Conservation (phyloP, 2,113 vertebrate genomes). For the Sterna hirundo region DNA sequence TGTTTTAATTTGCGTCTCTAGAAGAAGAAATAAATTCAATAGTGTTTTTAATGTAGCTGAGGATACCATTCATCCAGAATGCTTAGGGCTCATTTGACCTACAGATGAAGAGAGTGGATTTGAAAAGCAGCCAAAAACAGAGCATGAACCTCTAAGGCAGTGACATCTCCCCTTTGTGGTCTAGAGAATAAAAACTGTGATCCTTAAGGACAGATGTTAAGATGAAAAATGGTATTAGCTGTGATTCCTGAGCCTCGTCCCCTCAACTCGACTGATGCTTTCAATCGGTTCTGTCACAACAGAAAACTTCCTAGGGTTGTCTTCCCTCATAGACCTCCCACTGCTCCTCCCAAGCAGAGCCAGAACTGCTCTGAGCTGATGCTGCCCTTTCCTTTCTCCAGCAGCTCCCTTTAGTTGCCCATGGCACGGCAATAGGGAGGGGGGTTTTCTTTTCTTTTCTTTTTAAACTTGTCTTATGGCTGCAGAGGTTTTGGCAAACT, state of each 20-base stretch:
- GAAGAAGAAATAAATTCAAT: not conserved
- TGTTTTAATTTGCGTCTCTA: not conserved
- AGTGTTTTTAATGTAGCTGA: not conserved
- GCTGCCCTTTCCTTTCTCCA: not conserved
- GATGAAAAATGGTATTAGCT: not conserved
- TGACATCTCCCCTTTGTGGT: not conserved
- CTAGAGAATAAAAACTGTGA: not conserved
- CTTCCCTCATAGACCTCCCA: not conserved
- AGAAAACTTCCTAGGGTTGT: not conserved
- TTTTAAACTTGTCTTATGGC: not conserved
- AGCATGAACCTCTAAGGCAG: not conserved
- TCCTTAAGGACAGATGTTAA: constrained; percentile 5
- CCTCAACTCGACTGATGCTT: not conserved
- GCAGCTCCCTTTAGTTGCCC: not conserved
- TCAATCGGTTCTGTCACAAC: not conserved
- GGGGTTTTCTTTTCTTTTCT: not conserved
- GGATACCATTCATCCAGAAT: not conserved
- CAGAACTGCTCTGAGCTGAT: not conserved
- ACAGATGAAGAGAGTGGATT: not conserved
- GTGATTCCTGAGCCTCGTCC: not conserved
- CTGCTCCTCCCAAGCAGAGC: not conserved
- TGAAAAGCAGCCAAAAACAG: not conserved
- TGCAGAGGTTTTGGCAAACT: not conserved
- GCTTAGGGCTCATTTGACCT: not conserved
- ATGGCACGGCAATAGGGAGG: not conserved